Conservation (phyloP, 2,797 vertebrate species). For the Epinephelus malabaricus region DNA sequence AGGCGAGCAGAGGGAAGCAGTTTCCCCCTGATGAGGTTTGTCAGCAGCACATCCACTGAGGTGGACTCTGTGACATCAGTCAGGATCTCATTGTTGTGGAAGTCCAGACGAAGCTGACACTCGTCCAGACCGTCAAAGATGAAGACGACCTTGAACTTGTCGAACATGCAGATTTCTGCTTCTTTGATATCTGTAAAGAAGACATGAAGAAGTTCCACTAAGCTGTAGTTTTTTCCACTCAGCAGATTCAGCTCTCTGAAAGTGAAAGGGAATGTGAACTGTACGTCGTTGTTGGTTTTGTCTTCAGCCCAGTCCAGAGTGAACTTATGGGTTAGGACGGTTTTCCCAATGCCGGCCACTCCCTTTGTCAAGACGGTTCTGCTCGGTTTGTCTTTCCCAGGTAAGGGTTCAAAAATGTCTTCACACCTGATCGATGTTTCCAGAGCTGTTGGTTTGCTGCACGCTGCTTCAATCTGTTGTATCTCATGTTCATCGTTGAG, state of each 20-base stretch:
- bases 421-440: conserved; percentile 6
- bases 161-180: neutral
- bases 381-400: neutral
- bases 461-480: conserved; percentile 13
- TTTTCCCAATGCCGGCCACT: neutral
- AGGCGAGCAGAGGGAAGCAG: too few species aligned
- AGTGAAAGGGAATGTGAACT: conserved; percentile 12
- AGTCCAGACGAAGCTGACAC: too few species aligned
- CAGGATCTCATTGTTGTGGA: too few species aligned
- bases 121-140: neutral
- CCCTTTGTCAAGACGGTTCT: conserved; percentile 22
- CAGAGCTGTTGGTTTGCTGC: neutral
- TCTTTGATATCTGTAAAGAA: conserved; percentile 9
- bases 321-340: conserved; percentile 23
- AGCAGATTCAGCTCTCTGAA: conserved; percentile 25
- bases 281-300: conserved; percentile 8
- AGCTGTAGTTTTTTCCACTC: conserved; percentile 4
- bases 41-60: too few species aligned
- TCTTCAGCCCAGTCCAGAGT: conserved; percentile 28
- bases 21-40: too few species aligned
- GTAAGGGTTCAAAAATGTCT: conserved; percentile 23
- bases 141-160: neutral
- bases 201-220: conserved; percentile 14
- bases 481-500: neutral
- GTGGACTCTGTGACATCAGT: too few species aligned